These are phyloP conservation scores for Cynopterus brachyotis DNA, from an alignment of 2,113 vertebrate species.

Conservation along the genomic window DNA sequence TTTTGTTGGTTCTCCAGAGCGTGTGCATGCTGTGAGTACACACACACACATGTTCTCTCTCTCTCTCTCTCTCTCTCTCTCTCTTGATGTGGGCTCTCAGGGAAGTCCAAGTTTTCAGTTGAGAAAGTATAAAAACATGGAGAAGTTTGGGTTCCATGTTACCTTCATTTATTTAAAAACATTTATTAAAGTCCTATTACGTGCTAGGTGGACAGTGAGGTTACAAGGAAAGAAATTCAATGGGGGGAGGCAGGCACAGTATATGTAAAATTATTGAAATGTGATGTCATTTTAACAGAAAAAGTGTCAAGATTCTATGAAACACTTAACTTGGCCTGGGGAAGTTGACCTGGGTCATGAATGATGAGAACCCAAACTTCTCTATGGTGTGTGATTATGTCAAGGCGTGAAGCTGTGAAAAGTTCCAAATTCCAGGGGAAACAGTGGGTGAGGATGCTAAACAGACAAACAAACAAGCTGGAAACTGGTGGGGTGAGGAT, in stretches of 20 bases:
- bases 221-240: not conserved
- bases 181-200: not conserved
- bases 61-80: no score
- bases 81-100: not conserved
- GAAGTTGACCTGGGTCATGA: not conserved
- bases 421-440: not conserved
- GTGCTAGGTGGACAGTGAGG: not conserved
- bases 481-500: not conserved
- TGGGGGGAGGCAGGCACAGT: not conserved
- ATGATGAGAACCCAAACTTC: not conserved
- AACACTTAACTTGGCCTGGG: not conserved
- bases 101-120: not conserved
- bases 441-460: not conserved
- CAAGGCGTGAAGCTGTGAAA: not conserved
- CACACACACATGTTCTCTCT: no score
- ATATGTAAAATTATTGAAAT: not conserved
- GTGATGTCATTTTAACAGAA: not conserved
- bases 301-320: not conserved
- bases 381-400: not conserved
- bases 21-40: not conserved
- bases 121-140: slow-evolving; percentile 1
- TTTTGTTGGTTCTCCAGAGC: not conserved
- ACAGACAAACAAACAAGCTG: not conserved
- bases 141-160: not conserved
- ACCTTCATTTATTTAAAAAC: not conserved